Evolutionary conservation across 2,113 vertebrate genomes (phyloP), one percentile per base, ranked within the genome.

Genomic region (Nyctibius bracteatus): DNA sequence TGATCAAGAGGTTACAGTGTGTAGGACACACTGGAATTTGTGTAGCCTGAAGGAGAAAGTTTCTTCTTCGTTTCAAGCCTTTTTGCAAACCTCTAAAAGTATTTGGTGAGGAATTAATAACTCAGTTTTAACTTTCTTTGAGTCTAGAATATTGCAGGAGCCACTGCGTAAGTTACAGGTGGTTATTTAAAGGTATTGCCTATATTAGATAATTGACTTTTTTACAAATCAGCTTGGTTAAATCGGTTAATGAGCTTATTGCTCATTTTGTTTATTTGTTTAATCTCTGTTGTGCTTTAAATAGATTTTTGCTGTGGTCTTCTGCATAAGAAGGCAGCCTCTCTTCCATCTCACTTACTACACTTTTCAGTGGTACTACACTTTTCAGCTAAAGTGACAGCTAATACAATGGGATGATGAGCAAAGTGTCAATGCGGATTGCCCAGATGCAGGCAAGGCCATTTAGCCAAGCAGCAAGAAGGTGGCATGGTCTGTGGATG

Each of bases 161-260:
- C 59, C 30, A n/a, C 74, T 96, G 77, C 85, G 61, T 97, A 96
- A 96, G 94, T 96, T 93, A 96, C 86, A 95, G 72, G 66, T 95
- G 46, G 37, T 90, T 97, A 95, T 83, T 96, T 89, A 83, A 75
- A 97, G 35, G 55, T 97, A 93, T 90, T 92, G 59, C 37, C 59
- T 82, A 20, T 94, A 66, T 97, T 97, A 96, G 87, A 81, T 87
- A 92, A 97, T 95, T 94, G 82, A 91, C 85, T 96, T 81, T 93
- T 84, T 68, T 74, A 55, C 27, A 37, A 94, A 83, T 92, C 54
- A 73, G 14, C 20, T 7, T 96, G 79, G 95, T 92, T 95, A 92
- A 85, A 93, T 94, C 90, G 87, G 75, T 96, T 96, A 92, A 96
- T 97, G 68, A 93, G 72, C 43, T 94, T 97, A 94, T 94, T 93